Percentiles rank a stretch among this genome's conserved stretches.
Evolutionary conservation across 2,797 vertebrate genomes (phyloP).

Genomic region (Alfaro cultratus): DNA sequence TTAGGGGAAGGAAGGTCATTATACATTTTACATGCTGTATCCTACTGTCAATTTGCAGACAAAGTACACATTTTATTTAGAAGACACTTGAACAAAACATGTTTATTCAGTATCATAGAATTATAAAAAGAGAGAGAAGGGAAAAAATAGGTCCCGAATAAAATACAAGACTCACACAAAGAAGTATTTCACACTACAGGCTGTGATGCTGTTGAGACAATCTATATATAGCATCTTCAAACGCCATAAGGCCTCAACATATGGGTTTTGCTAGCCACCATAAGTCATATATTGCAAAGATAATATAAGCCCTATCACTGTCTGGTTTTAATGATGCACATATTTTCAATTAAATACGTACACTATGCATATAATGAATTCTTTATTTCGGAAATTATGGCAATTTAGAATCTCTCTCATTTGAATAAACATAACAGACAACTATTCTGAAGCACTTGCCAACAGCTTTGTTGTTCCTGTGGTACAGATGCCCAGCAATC

Average conservation of each 20-base stretch:
- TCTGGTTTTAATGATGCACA: slow-evolving; percentile 39
- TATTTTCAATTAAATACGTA: slow-evolving; percentile 39
- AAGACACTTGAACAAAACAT: slow-evolving; percentile 25
- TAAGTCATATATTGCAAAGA: slow-evolving; percentile 41
- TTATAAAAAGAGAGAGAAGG: background rate
- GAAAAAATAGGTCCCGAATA: background rate
- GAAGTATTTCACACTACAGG: background rate
- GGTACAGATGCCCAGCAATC: slow-evolving; percentile 67
- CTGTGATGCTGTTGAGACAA: slow-evolving; percentile 18
- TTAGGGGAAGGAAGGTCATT: slow-evolving; percentile 16
- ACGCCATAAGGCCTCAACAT: slow-evolving; percentile 17
- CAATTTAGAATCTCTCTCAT: slow-evolving; percentile 40
- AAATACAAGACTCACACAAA: background rate
- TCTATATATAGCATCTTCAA: slow-evolving; percentile 20
- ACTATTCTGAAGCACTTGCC: slow-evolving; percentile 53
- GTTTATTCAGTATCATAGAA: slow-evolving; percentile 10
- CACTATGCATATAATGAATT: slow-evolving; percentile 37
- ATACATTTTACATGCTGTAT: slow-evolving; percentile 17
- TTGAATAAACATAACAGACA: slow-evolving; percentile 54
- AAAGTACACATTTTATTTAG: background rate
- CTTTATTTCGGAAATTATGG: slow-evolving; percentile 47
- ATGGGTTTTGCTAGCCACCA: slow-evolving; percentile 37
- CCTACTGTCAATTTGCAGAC: slow-evolving; percentile 10
- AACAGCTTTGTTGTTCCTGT: slow-evolving; percentile 65
- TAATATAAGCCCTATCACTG: slow-evolving; percentile 31